phyloP scores from a whole-genome alignment of 2,113 vertebrate species.

The Aplodontia rufa region DNA sequence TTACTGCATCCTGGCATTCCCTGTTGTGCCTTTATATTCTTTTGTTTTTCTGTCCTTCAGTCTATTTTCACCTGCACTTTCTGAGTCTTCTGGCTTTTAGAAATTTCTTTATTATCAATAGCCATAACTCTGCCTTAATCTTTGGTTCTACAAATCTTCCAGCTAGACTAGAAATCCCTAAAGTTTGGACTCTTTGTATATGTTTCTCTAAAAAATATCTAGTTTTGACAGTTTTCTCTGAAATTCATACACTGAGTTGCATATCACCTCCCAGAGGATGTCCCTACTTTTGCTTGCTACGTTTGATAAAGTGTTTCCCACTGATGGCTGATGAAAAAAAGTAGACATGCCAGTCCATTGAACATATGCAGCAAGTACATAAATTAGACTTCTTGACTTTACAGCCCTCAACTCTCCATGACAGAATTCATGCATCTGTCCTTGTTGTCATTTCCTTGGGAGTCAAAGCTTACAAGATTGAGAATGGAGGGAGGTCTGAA shows the following conservation, averaged over 20 bases:
- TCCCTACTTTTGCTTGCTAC: not conserved
- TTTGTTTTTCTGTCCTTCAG: not conserved
- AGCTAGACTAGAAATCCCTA: slow-evolving; percentile 13
- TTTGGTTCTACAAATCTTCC: not conserved
- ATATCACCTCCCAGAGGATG: not conserved
- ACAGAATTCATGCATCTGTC: not conserved
- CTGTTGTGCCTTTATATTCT: not conserved
- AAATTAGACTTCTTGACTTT: not conserved
- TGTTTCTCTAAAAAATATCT: slow-evolving; percentile 25
- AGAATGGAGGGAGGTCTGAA: not conserved
- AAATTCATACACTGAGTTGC: not conserved
- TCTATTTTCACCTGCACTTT: not conserved
- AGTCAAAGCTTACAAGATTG: not conserved
- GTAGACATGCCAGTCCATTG: not conserved
- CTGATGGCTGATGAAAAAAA: not conserved
- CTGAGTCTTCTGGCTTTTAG: not conserved
- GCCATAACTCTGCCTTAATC: not conserved
- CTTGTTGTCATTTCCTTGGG: not conserved
- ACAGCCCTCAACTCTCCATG: not conserved
- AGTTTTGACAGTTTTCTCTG: not conserved
- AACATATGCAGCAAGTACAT: not conserved
- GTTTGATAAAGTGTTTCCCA: not conserved
- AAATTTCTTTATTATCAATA: not conserved
- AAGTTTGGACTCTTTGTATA: not conserved
- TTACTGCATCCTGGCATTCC: not conserved